phyloP scores from a whole-genome alignment of 2,113 vertebrate species.

The Actenoides lindsayi region DNA sequence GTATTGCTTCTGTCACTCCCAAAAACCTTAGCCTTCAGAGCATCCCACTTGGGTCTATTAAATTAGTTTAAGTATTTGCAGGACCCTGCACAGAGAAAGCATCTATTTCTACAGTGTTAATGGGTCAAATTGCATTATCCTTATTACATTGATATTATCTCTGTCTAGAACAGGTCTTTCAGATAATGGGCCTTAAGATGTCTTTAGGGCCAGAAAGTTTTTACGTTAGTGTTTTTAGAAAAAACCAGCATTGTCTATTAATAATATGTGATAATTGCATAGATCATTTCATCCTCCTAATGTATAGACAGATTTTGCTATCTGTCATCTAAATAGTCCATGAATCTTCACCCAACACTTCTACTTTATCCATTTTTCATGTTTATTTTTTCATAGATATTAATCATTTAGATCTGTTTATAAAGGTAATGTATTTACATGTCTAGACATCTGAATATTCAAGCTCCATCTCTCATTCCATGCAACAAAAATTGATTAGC shows the following conservation, averaged over 20 bases:
- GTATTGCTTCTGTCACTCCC: neutral
- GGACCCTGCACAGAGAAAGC: neutral
- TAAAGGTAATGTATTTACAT: slow-evolving; percentile 49
- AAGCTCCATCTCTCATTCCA: slow-evolving; percentile 33
- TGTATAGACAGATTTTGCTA: neutral
- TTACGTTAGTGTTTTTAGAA: neutral
- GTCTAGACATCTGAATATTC: slow-evolving; percentile 37
- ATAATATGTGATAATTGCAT: neutral
- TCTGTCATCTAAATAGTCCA: neutral
- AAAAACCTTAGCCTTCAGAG: neutral
- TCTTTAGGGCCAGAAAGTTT: neutral
- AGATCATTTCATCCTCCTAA: neutral
- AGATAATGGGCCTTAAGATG: neutral
- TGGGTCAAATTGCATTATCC: neutral
- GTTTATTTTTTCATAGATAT: slow-evolving; percentile 31
- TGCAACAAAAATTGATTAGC: slow-evolving; percentile 63
- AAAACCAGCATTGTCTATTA: neutral
- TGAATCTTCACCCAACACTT: neutral
- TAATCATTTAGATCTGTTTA: slow-evolving; percentile 64
- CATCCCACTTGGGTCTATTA: neutral
- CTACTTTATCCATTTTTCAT: slow-evolving; percentile 48
- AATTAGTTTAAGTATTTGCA: neutral
- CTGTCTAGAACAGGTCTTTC: neutral
- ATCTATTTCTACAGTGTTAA: neutral
- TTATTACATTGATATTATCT: neutral